Percentiles rank a stretch among this genome's conserved stretches.
phyloP scores from a whole-genome alignment of 2,888 invertebrate species.

The Dastarcus helophoroides region DNA sequence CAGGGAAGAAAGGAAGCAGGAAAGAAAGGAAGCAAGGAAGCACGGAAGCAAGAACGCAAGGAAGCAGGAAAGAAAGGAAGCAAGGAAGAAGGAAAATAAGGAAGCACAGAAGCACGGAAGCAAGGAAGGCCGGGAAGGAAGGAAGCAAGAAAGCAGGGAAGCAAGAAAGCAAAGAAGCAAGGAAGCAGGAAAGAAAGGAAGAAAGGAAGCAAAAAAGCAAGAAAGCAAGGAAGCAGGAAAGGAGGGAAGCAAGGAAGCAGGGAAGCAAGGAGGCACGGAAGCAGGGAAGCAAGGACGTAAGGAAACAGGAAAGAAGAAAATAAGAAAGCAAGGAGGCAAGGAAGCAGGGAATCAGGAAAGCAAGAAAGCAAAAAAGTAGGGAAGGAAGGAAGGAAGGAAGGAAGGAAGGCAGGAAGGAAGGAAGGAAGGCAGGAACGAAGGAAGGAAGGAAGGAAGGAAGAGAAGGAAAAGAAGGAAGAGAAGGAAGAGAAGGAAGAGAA shows the following conservation, averaged over 20 bases:
- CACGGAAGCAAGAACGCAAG: background rate
- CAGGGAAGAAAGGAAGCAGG: no score
- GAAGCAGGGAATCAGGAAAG: constrained; percentile 4
- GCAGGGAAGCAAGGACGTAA: constrained; percentile 1
- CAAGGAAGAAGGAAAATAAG: background rate
- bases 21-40: background rate
- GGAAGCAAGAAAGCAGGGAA: constrained; percentile 3
- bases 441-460: background rate
- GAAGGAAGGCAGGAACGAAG: no score
- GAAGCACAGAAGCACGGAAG: background rate
- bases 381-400: constrained; percentile 1
- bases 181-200: no score
- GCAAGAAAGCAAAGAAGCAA: constrained; percentile 5
- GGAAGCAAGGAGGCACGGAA: constrained; percentile 3
- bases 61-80: background rate
- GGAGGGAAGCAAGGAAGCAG: constrained; percentile 3
- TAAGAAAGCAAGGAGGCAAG: constrained; percentile 4
- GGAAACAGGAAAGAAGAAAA: constrained; percentile 4
- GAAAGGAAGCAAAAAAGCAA: no score
- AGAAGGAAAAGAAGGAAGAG: no score
- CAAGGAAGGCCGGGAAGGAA: background rate
- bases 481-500: no score
- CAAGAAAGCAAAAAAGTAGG: no score
- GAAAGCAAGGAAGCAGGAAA: no score
- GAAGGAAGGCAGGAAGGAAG: background rate